Base-by-base conservation (phyloP, 2,888 invertebrate species). In the Phyllotreta striolata region DNA sequence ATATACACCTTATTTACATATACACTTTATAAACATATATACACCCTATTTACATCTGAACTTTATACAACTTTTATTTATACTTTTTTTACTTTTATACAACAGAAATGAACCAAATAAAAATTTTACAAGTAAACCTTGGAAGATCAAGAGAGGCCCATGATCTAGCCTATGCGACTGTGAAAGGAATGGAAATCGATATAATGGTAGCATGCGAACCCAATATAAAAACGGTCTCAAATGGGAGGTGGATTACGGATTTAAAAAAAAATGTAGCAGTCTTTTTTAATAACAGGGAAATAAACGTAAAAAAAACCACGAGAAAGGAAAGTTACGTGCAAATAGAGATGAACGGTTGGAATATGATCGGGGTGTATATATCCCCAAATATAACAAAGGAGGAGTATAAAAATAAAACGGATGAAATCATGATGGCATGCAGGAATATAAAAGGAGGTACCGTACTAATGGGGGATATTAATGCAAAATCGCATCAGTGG, bases 121-220 rank as follows among this genome's bases (percentile, higher is more conserved):
- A 56, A 35, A 46, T 52, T n/a, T 12, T 67, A 1, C 66, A 66
- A 38, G 1, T 41, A 8, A 68, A 68, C 41, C 37, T 64, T 8
- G 67, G 67, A 12, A 10, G 66, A 6, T 54, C 64, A 10, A 35
- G 57, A 35, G 57, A 13, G 35, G 67, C 62, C 1, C 63, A 57
- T n/a, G 68, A 68, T 37, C 1, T 68, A 10, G 39, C 65, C 7
- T 34, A 46, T 4, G 47, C 43, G 38, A 55, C 54, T 9, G 63
- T 57, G 0, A 38, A 35, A 58, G 8, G 52, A 14, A 34, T n/a
- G 6, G 47, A 34, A 9, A 58, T 51, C 6, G 66, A 66, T 37
- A 12, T 68, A 34, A 35, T 68, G 13, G 38, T 64, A 6, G 39
- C 41, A 0, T 46, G 57, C 10, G 66, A 68, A 35, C 66, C 66